Base-by-base conservation (phyloP, 2,113 vertebrate species). In the Bos javanicus region DNA sequence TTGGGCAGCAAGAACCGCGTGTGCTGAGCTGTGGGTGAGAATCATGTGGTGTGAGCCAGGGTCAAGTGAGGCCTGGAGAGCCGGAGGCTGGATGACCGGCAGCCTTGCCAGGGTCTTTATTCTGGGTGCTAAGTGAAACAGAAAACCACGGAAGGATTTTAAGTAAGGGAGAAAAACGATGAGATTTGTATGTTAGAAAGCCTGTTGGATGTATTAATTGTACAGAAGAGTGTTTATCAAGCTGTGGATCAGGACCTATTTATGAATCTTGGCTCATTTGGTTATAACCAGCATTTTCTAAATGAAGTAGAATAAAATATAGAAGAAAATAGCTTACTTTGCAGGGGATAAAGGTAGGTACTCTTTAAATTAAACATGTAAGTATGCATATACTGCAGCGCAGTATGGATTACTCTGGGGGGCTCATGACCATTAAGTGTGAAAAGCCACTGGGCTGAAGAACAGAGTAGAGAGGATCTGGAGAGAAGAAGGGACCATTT, bases 1-100 rank as follows among this genome's bases (percentile, higher is more conserved):
- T 7, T 1, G 1, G 74, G 50, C 15, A 56, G 16, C 0, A 10
- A 88, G 52, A 54, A 17, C 19, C 8, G 13, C 7, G 0, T 8
- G 16, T 74, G 33, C 16, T 16, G 48, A 57, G 74, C 43, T 26
- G 3, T 57, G 46, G 36, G 52, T 30, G 7, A 59, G 39, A 30
- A 19, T 76, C 56, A n/a, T 6, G 43, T 36, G 19, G 3, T 12
- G 8, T 64, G 50, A 84, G 82, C 43, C 4, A 15, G 23, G 48
- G 26, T 6, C 12, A 7, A 11, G 19, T 57, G 13, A 50, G 39
- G 56, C n/a, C 62, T 78, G 50, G 74, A 33, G 83, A 8, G 43
- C 4, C 1, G 14, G 52, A 7, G 46, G 14, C 23, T 8, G 3
- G 86, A 14, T 25, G 12, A 59, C 54, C 3, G 2, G 62, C 9